Percentiles rank a stretch among this genome's conserved stretches.
phyloP scores from a whole-genome alignment of 1,140 invertebrate species.

The Drosophila bifasciata region DNA sequence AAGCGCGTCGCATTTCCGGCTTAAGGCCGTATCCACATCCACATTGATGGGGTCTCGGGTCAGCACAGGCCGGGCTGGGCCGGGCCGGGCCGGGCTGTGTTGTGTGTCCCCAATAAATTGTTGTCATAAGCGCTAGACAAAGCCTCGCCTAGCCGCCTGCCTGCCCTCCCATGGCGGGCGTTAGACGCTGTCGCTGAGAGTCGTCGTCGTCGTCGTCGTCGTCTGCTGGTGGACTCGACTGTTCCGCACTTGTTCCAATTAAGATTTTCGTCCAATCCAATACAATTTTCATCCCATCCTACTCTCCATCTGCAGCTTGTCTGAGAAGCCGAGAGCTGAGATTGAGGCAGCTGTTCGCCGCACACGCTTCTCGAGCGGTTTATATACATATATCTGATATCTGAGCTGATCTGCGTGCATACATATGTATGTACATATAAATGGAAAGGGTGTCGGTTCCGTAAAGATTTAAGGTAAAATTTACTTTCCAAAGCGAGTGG shows the following conservation, averaged over 20 bases:
- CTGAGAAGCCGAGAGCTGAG: constrained; percentile 46
- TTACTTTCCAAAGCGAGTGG: too few species aligned
- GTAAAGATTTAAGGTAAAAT: too few species aligned
- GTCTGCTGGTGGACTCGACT: not conserved
- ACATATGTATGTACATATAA: too few species aligned
- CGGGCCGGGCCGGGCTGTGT: constrained; percentile 29
- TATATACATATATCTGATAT: too few species aligned
- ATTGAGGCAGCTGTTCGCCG: constrained; percentile 26
- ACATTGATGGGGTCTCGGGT: constrained; percentile 25
- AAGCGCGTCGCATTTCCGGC: constrained; percentile 79
- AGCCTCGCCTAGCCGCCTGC: constrained; percentile 22
- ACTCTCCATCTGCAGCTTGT: too few species aligned
- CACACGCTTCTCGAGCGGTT: too few species aligned
- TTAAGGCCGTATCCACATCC: constrained; percentile 34
- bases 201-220: not conserved
- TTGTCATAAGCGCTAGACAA: constrained; percentile 33
- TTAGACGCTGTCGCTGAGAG: constrained; percentile 18
- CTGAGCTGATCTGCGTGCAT: too few species aligned
- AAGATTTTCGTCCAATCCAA: constrained; percentile 76
- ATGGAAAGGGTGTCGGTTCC: too few species aligned
- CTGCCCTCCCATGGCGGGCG: constrained; percentile 3
- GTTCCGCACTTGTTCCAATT: constrained; percentile 75
- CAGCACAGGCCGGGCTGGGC: constrained; percentile 11
- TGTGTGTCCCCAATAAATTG: constrained; percentile 68
- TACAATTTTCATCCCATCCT: constrained; percentile 49